These are phyloP conservation scores for Teinopalpus imperialis DNA, from an alignment of 2,888 invertebrate genomes.

Conservation along the genomic window DNA sequence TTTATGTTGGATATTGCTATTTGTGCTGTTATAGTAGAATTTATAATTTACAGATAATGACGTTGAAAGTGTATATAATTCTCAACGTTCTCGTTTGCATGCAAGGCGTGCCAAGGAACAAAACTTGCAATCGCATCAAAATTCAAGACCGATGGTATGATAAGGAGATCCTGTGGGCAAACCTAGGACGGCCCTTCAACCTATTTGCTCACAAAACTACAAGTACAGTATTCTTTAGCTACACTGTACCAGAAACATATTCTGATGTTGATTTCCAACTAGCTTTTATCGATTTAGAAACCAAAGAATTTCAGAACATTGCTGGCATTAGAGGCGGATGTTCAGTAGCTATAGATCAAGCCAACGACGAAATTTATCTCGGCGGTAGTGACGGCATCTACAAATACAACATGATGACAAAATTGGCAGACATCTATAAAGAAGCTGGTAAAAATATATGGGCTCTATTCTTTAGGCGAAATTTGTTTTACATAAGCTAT, in stretches of 20 bases:
- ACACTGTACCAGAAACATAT: constrained; percentile 47
- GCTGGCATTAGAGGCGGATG: constrained; percentile 58
- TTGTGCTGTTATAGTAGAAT: no score
- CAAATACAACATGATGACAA: constrained; percentile 55
- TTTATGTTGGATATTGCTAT: no score
- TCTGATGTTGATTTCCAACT: constrained; percentile 57
- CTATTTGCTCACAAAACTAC: constrained; percentile 49
- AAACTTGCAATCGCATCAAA: constrained; percentile 45
- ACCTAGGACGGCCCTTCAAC: constrained; percentile 50
- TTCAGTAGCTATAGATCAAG: constrained; percentile 52
- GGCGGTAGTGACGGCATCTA: constrained; percentile 66
- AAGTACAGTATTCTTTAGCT: constrained; percentile 56
- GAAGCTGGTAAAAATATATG: constrained; percentile 57
- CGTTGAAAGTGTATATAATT: constrained; percentile 20
- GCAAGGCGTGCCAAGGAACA: constrained; percentile 22
- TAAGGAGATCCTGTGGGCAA: constrained; percentile 43
- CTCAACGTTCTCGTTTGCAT: constrained; percentile 13
- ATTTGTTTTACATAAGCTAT: constrained; percentile 59
- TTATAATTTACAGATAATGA: constrained; percentile 18
- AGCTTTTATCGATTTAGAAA: constrained; percentile 46
- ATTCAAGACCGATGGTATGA: constrained; percentile 53
- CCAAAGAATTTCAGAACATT: constrained; percentile 45
- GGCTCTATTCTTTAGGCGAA: constrained; percentile 51
- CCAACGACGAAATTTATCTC: constrained; percentile 51
- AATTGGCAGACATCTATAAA: constrained; percentile 52